Evolutionary conservation across 2,888 invertebrate species (phyloP).

Genomic region (Gymnoscelis rufifasciata): DNA sequence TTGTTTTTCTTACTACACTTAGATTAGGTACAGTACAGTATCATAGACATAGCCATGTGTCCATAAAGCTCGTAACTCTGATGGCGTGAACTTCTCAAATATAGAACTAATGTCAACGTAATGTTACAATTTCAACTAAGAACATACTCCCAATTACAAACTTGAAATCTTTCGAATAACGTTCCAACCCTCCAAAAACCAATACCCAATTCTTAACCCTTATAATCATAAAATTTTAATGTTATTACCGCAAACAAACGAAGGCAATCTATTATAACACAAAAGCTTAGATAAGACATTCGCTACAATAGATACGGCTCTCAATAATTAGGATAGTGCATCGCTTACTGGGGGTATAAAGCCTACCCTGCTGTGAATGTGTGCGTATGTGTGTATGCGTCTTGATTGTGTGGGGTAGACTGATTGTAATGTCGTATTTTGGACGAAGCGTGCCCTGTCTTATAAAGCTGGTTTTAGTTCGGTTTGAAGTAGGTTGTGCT

Average conservation of each 20-base stretch:
- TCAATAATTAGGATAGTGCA: conserved; percentile 83
- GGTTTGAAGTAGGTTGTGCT: too few relatives aligned
- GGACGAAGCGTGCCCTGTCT: conserved; percentile 54
- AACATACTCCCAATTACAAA: too few relatives aligned
- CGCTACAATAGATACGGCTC: conserved; percentile 52
- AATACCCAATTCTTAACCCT: conserved; percentile 12
- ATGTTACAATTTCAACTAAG: too few relatives aligned
- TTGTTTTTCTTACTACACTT: too few relatives aligned
- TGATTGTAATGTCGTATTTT: conserved; percentile 66
- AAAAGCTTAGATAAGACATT: conserved; percentile 25
- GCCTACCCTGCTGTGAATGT: conserved; percentile 59
- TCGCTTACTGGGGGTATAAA: conserved; percentile 75
- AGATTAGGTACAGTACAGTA: too few relatives aligned
- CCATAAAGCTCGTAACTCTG: too few relatives aligned
- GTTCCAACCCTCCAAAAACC: neutral
- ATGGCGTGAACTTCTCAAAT: too few relatives aligned
- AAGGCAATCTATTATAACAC: conserved; percentile 29
- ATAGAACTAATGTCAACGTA: too few relatives aligned
- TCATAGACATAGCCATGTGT: too few relatives aligned
- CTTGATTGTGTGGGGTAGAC: conserved; percentile 51
- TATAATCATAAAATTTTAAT: conserved; percentile 24
- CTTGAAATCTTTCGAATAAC: too few relatives aligned
- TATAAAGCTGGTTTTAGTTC: conserved; percentile 38
- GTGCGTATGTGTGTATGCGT: conserved; percentile 48
- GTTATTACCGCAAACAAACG: conserved; percentile 22